Base-by-base conservation (phyloP, 2,797 vertebrate species). In the Steatocranus sp. region DNA sequence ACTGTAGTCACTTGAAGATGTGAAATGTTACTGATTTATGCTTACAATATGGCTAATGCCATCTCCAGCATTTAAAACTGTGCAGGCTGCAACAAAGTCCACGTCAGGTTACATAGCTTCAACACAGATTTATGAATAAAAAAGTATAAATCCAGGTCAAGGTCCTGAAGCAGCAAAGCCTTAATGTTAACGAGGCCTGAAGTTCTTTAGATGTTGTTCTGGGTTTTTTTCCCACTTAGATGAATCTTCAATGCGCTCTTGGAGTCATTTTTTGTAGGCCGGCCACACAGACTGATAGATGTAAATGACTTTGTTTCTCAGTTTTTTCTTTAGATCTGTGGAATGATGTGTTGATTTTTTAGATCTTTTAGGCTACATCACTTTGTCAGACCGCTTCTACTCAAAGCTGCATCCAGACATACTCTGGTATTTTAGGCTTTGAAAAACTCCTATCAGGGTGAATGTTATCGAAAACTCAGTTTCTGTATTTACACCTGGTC, bases 151-250 rank as follows among this genome's bases (percentile, higher is more conserved):
- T 61, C 30, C 17, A n/a, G 30, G 30, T 61, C 30, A 11, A 1
- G 17, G 56, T 61, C 10, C 30, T 34, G 30, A 61, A 34, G 56
- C 30, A 61, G 17, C 56, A 34, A 61, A 61, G 56, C 6, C 30
- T 34, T 34, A 61, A 68, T 20, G 20, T 41, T 66, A 41, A 41
- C 34, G 1, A 66, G 61, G 20, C 36, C 12, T 17, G 8, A 23
- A 68, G 14, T 68, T 68, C 63, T 43, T 68, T 66, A 41, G 61
- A 66, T 41, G 8, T 41, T 66, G 36, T 66, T 66, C 5, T 17
- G 12, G 12, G 0, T 1, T 25, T 25, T 11, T 41, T 25, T 2
- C 8, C 63, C 63, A 25, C 36, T 6, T 6, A 8, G 63, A 43
- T 68, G 20, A 68, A 15, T 25, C 20, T 9, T 25, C 14, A 23